Evolutionary conservation across 2,888 invertebrate genomes (phyloP), one percentile per base, ranked within the genome.

Genomic region (Dorcus hopei): DNA sequence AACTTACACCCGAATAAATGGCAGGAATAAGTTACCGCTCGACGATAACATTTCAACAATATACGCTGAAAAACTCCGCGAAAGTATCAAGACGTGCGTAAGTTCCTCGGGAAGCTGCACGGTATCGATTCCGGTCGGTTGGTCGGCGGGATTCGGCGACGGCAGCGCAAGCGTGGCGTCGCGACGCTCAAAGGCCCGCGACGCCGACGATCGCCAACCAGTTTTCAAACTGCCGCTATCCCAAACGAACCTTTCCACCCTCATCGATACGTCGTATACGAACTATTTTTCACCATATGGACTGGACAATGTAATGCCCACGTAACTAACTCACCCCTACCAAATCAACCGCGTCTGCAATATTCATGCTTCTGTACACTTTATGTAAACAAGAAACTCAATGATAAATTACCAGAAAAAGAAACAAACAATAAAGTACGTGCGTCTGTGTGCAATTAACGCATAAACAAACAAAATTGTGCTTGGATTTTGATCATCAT

Each of bases 51-150:
- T 33, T 33, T 33, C 26, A 33, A 33, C 26, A 33, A 33, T 33
- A 33, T 33, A 33, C 26, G 26, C 26, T 33, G 26, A 33, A 33
- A 33, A 33, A 33, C 26, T 33, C 26, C 56, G 49, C 49, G 52
- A 52, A 61, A 61, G 57, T 61, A 61, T 57, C 58, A 61, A 52
- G 54, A 58, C 61, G 58, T 55, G 61, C 61, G 58, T 61, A 57
- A 61, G 49, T 58, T 61, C 11, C 38, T 50, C 49, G 39, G 40
- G 38, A 39, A 47, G 50, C 40, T 62, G 62, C 65, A 64, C 64
- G 65, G 61, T 70, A 70, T 70, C 70, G 70, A 70, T 70, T 70
- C 68, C 68, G 65, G 68, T 67, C 64, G 65, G 65, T 57, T 68
- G 63, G 63, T 66, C 62, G 67, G 65, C 57, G 65, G 61, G 65